Evolutionary conservation across 2,797 vertebrate genomes (phyloP), one percentile per base, ranked within the genome.

Genomic region (Gouania willdenowi): DNA sequence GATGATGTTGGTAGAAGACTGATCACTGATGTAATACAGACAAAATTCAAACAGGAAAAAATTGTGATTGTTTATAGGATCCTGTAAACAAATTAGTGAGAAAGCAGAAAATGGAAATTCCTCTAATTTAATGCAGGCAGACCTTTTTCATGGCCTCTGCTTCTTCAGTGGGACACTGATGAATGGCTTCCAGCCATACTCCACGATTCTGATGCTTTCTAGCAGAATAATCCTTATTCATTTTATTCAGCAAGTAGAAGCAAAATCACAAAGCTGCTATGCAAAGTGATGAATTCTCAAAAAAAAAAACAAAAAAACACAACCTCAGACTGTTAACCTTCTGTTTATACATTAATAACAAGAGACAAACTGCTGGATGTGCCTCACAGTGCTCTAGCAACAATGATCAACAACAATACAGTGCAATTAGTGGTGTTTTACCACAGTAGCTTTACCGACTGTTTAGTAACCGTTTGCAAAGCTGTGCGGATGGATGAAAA

Each of bases 151-250:
- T 19, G 31, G 41, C 48, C 13, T 49, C 6, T 35, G 6, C 24
- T 66, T 48, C 47, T 52, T 51, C n/a, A 49, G 20, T 15, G 33
- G 24, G 40, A 42, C 30, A 26, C 8, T 44, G 43, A 61, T 41
- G 43, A 65, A 45, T 65, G 53, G 47, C 53, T 57, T 62, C 12
- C 8, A 45, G 52, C 29, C 37, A 12, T 22, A 5, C 26, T 56
- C 25, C 26, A 51, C 39, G 58, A 44, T 80, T 68, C 64, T 62
- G 52, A 48, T 36, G 49, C 77, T 29, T 55, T 76, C 54, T 42
- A 54, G 70, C 52, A 61, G 66, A 79, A 77, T 73, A 47, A 78
- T 73, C 49, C 56, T 66, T 50, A 73, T 74, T 80, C 44, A 69
- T 13, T 28, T 35, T 25, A 54, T 51, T 66, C 39, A 82, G 30